Percentiles rank a stretch among this genome's conserved stretches.
Conservation (phyloP, 2,113 vertebrate genomes). For the Psephotus haematonotus region DNA sequence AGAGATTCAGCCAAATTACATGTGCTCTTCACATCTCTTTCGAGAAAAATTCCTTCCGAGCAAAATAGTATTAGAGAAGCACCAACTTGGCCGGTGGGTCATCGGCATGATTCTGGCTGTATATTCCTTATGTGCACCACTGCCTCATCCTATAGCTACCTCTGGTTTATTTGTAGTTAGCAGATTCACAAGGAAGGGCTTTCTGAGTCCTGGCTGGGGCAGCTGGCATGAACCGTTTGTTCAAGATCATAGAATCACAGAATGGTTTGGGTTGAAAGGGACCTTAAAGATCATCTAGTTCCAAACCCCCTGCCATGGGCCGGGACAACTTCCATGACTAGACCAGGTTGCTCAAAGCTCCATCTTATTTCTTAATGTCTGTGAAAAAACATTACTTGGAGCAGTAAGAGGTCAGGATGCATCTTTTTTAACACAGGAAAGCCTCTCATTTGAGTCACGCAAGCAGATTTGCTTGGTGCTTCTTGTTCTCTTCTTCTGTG, state of each 20-base stretch:
- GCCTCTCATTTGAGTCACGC: not conserved
- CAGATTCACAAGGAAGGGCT: not conserved
- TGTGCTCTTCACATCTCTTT: not conserved
- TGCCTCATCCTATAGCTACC: not conserved
- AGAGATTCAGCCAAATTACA: not conserved
- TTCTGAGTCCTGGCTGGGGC: not conserved
- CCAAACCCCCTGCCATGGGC: not conserved
- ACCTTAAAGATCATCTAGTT: not conserved
- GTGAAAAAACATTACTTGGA: not conserved
- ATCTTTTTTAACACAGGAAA: not conserved
- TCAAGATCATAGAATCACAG: not conserved
- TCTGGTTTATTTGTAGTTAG: not conserved
- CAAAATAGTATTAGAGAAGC: not conserved
- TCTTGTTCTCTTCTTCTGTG: not conserved
- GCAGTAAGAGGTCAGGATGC: not conserved
- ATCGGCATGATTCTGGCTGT: not conserved
- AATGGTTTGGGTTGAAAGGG: not conserved
- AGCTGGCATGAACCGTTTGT: not conserved
- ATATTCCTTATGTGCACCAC: not conserved
- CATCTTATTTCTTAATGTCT: not conserved
- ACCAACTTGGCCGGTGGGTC: accelerated
- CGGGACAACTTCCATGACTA: not conserved
- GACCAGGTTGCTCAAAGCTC: not conserved
- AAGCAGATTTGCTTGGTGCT: not conserved
- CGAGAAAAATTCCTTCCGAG: not conserved